Conservation (phyloP, 2,888 invertebrate species). For the Amiota minor region DNA sequence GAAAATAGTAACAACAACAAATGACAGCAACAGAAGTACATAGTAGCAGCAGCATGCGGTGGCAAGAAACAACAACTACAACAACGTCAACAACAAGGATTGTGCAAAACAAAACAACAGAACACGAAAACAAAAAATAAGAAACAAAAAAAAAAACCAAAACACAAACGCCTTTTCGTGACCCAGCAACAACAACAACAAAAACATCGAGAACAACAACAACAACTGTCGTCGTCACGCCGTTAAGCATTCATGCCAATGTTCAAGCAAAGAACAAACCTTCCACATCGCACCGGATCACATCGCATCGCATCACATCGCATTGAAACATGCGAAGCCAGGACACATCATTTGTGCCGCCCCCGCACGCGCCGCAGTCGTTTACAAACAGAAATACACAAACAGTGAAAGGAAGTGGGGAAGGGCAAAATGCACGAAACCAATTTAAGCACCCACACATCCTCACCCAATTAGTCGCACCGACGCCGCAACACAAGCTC, state of each 20-base stretch:
- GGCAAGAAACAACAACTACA: constrained; percentile 20
- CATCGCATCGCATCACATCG: constrained; percentile 6
- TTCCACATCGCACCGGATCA: constrained; percentile 47
- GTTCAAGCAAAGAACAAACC: constrained; percentile 39
- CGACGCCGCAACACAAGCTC: constrained; percentile 47
- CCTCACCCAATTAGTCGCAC: constrained; percentile 72
- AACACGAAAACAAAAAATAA: constrained; percentile 10
- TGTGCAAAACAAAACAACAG: constrained; percentile 20
- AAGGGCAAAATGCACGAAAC: constrained; percentile 59
- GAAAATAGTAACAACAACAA: background rate
- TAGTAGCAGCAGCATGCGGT: constrained; percentile 23
- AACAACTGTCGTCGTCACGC: constrained; percentile 25
- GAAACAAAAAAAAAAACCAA: constrained; percentile 28
- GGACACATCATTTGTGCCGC: constrained; percentile 37
- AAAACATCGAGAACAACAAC: constrained; percentile 39
- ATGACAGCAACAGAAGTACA: constrained; percentile 28
- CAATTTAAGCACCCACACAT: constrained; percentile 69
- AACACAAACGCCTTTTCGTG: constrained; percentile 37
- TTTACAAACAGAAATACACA: background rate
- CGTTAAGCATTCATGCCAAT: constrained; percentile 34
- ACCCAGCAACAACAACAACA: constrained; percentile 35
- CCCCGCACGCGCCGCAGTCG: constrained; percentile 64
- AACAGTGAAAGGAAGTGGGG: constrained; percentile 38
- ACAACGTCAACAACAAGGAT: constrained; percentile 17
- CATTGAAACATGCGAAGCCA: constrained; percentile 34